Base-by-base conservation (phyloP, 1,140 invertebrate species). In the Periplaneta americana region DNA sequence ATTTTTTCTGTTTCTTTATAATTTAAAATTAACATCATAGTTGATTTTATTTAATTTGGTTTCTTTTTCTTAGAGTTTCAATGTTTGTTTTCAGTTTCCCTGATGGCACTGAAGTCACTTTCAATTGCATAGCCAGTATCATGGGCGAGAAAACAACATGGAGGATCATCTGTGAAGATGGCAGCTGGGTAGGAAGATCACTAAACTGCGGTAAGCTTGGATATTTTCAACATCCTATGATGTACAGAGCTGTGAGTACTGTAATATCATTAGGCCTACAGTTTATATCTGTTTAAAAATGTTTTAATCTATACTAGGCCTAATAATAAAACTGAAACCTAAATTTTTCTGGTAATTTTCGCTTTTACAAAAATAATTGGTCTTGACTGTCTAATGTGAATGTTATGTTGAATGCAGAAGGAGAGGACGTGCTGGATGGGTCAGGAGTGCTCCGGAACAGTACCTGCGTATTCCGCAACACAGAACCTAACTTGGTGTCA, bases 161-260 rank as follows among this genome's bases (percentile, higher is more conserved):
- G 95, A 93, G 94, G 82, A 94, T 96, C 79, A 91, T 94, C 32
- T 97, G 95, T 85, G 94, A 96, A 85, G 92, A 96, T 84, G 95
- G 95, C 1, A 92, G 91, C 81, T 97, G 95, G 95, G 92, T 95
- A 78, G 95, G 95, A 31, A 90, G 93, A 83, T 93, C 94, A 74
- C 91, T 94, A 48, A 92, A 91, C 85, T 96, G 95, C 86, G 93
- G 93, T 94, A 86, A 86, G 88, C 48, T 66, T n/a, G 10, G n/a
- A 66, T 28, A 66, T 13, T 1, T 48, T 48, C 22, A 28, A 6
- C 39, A 48, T 66, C 13, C 9, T 66, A 66, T n/a, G n/a, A n/a
- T n/a, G n/a, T n/a, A n/a, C n/a, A n/a, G n/a, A n/a, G n/a, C n/a
- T n/a, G n/a, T n/a, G n/a, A n/a, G n/a, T n/a, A n/a, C n/a, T n/a